Evolutionary conservation across 2,888 invertebrate species (phyloP), one percentile per base, ranked within the genome.

Genomic region (Rambutsinella grinnellia): DNA sequence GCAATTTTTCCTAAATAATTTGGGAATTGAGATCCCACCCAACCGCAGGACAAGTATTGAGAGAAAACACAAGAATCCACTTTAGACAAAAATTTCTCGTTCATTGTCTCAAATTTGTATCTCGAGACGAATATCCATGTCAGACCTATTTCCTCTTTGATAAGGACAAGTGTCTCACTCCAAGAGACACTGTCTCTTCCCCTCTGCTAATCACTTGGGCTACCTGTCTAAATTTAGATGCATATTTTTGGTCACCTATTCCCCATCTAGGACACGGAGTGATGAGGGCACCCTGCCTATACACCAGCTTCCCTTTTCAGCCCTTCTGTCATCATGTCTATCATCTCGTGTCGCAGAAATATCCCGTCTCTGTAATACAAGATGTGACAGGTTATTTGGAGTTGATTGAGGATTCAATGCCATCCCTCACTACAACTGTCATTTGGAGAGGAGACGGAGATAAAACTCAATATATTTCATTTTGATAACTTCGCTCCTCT

Each of bases 61-160:
- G 60, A 19, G 27, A 62, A 62, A 62, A 62, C 65, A 65, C 44
- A 36, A 65, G n/a, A 65, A 65, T 15, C 53, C 65, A 65, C 65
- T 65, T 65, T 65, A 62, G 28, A 26, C 27, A 5, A 13, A 17
- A n/a, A 13, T 21, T 62, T 15, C 13, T 47, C 28, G 27, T 17
- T 62, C 51, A 5, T 15, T 63, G 49, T 63, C 65, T 65, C 65
- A 28, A 65, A 65, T 65, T 65, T 65, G 65, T 65, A 53, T 36
- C 36, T 36, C 36, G 13, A 13, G 36, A 36, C 36, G 5, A 36
- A 8, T 36, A 36, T 36, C 36, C 36, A 36, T 36, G 13, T 36
- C 13, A 36, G 36, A 13, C 36, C 36, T 13, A 36, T 36, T 36
- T 36, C 36, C 36, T 36, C 13, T 36, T 36, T 36, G 36, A 36